Evolutionary conservation across 2,113 vertebrate genomes (phyloP).

Genomic region (Tretioscincus oriximinensis): DNA sequence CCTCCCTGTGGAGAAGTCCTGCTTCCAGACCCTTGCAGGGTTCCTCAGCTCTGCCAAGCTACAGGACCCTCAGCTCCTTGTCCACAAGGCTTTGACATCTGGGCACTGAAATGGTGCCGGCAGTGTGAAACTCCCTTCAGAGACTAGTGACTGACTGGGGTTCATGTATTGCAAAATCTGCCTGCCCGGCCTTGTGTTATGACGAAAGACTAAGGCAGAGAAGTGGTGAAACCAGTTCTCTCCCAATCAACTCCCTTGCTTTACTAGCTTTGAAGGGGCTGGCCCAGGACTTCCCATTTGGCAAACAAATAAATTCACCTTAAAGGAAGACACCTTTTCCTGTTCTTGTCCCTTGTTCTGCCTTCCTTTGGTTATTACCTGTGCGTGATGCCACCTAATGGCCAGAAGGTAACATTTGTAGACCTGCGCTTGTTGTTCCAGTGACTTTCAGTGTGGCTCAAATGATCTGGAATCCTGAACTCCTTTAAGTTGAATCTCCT

Average conservation of each 20-base stretch:
- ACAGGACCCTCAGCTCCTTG: neutral
- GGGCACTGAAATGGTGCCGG: neutral
- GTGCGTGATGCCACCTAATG: neutral
- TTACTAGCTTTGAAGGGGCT: slow-evolving; percentile 27
- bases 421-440: neutral
- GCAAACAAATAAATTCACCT: slow-evolving; percentile 28
- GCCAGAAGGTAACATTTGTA: neutral
- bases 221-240: slow-evolving; percentile 33
- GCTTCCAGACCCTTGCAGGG: neutral
- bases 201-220: slow-evolving; percentile 31
- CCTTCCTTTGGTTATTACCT: neutral
- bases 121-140: neutral
- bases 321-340: slow-evolving; percentile 26
- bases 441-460: too few species aligned
- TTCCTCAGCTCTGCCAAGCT: neutral
- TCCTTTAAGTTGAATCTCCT: too few species aligned
- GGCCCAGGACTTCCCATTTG: slow-evolving; percentile 24
- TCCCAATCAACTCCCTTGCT: slow-evolving; percentile 28
- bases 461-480: too few species aligned
- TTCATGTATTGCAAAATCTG: slow-evolving; percentile 21
- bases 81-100: slow-evolving; percentile 1
- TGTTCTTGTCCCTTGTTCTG: neutral
- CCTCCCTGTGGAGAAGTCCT: neutral
- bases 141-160: neutral
- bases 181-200: slow-evolving; percentile 25